Conservation (phyloP, 2,113 vertebrate species). For the Ageneiosus marmoratus region DNA sequence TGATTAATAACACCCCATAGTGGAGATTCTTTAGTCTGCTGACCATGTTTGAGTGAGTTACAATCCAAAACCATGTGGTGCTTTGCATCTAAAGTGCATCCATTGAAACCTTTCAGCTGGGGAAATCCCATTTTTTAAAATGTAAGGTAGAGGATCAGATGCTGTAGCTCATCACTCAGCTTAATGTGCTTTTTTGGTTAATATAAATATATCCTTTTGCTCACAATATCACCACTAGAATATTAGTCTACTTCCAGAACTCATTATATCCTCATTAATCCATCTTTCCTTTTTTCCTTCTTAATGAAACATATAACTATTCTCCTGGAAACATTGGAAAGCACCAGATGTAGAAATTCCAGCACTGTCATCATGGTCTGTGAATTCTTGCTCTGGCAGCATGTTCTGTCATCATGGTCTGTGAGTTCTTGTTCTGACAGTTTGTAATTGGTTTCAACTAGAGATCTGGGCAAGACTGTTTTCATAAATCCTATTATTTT, state of each 20-base stretch:
- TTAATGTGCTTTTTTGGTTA: neutral
- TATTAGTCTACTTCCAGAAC: neutral
- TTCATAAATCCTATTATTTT: neutral
- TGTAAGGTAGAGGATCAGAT: neutral
- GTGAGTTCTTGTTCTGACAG: neutral
- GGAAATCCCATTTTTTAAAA: no score
- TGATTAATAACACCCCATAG: constrained; percentile 8
- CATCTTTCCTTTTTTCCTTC: neutral
- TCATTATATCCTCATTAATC: neutral
- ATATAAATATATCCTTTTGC: neutral
- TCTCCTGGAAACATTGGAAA: neutral
- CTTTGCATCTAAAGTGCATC: neutral
- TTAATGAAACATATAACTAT: neutral
- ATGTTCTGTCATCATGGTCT: neutral
- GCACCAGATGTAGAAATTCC: neutral
- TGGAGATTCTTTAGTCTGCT: neutral
- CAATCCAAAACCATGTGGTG: neutral
- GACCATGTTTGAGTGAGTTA: neutral
- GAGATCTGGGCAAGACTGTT: neutral
- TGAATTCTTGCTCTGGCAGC: constrained; percentile 3
- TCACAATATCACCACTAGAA: neutral
- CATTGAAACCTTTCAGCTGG: neutral
- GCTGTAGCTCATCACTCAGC: neutral
- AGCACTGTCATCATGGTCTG: neutral
- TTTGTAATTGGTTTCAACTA: neutral